phyloP scores from a whole-genome alignment of 2,888 invertebrate species.

The Neoascia interrupta region DNA sequence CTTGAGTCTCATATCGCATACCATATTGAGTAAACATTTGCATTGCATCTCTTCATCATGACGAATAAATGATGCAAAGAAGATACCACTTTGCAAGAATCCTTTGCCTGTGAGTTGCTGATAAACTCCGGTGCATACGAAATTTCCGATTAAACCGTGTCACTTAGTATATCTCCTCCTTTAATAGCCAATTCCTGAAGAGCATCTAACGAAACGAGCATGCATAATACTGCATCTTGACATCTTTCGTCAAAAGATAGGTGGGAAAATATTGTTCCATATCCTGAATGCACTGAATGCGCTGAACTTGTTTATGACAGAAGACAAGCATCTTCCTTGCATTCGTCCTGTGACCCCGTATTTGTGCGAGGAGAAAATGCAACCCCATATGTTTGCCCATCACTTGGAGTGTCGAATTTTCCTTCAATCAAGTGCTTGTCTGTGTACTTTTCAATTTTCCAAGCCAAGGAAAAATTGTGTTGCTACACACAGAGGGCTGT shows the following conservation, averaged over 20 bases:
- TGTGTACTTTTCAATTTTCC: slow-evolving; percentile 64
- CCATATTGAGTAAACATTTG: slow-evolving; percentile 52
- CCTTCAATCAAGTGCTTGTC: slow-evolving; percentile 67
- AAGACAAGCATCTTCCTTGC: neutral
- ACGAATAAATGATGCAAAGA: slow-evolving; percentile 43
- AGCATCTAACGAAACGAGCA: no score
- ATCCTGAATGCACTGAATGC: slow-evolving; percentile 1
- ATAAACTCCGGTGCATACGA: neutral
- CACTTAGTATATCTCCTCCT: neutral
- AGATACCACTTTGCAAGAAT: slow-evolving; percentile 15
- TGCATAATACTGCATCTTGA: slow-evolving; percentile 18
- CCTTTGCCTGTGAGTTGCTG: no score
- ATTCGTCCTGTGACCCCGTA: slow-evolving; percentile 31
- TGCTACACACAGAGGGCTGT: slow-evolving; percentile 13
- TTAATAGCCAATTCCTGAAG: slow-evolving; percentile 26
- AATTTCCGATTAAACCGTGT: no score
- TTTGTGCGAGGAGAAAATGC: slow-evolving; percentile 35
- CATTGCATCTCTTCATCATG: slow-evolving; percentile 52
- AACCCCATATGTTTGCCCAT: slow-evolving; percentile 47
- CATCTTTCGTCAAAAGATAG: neutral
- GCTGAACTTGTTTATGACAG: slow-evolving; percentile 6
- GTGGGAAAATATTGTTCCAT: slow-evolving; percentile 18
- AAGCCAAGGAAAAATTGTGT: slow-evolving; percentile 43
- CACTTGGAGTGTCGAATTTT: slow-evolving; percentile 67
- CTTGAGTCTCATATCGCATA: slow-evolving; percentile 53